These are phyloP conservation scores for Ditula angustiorana DNA, from an alignment of 2,888 invertebrate species.

Conservation along the genomic window DNA sequence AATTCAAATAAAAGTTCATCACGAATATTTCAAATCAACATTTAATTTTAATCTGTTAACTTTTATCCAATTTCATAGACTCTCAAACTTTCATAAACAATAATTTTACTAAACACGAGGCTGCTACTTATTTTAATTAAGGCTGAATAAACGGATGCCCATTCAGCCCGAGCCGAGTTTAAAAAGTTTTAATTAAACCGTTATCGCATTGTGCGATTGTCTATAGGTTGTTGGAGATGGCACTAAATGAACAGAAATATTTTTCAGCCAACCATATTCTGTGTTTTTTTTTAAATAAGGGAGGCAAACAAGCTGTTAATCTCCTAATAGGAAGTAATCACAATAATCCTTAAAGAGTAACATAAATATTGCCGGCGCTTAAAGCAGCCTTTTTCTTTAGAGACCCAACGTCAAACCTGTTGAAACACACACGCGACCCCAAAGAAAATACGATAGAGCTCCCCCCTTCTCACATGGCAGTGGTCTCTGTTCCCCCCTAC, in stretches of 20 bases:
- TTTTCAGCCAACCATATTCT: too few species aligned
- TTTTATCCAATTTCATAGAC: not conserved
- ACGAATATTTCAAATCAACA: not conserved
- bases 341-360: too few species aligned
- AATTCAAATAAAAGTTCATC: not conserved
- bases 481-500: too few species aligned
- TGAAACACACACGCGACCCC: too few species aligned
- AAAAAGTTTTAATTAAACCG: slow-evolving; percentile 28
- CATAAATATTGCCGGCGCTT: too few species aligned
- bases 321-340: too few species aligned
- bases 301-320: too few species aligned
- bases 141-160: slow-evolving; percentile 17
- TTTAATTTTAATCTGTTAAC: not conserved
- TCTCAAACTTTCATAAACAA: slow-evolving; percentile 9
- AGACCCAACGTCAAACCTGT: too few species aligned
- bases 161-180: slow-evolving; percentile 14
- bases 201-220: slow-evolving; percentile 10
- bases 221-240: not conserved
- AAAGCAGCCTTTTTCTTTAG: too few species aligned
- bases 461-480: too few species aligned
- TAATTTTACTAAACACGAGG: slow-evolving; percentile 10
- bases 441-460: too few species aligned
- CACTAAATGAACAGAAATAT: not conserved
- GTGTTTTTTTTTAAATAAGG: too few species aligned
- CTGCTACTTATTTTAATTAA: slow-evolving; percentile 15